These are phyloP conservation scores for Rhopalosiphum padi DNA, from an alignment of 1,140 invertebrate genomes.

Conservation along the genomic window DNA sequence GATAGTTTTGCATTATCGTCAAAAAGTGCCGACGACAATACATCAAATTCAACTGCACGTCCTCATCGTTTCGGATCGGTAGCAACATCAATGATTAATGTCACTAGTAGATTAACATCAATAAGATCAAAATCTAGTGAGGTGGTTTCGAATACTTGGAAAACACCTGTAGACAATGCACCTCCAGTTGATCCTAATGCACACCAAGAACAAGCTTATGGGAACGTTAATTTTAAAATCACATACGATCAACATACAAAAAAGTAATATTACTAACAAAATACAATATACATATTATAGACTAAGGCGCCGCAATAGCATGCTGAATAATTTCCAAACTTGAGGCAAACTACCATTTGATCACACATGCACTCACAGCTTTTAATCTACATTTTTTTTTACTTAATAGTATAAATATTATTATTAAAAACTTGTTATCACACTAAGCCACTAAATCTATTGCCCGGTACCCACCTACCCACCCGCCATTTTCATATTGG, in stretches of 20 bases:
- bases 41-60: not conserved
- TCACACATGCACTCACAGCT: too few species aligned
- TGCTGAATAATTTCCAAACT: too few species aligned
- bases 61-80: conserved; percentile 38
- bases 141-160: conserved; percentile 37
- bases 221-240: conserved; percentile 57
- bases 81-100: conserved; percentile 47
- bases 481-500: too few species aligned
- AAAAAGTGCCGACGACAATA: not conserved
- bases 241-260: conserved; percentile 56
- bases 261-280: conserved; percentile 46
- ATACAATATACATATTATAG: not conserved
- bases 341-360: too few species aligned
- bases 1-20: conserved; percentile 41
- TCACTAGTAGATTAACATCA: conserved; percentile 39
- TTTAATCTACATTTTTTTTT: too few species aligned
- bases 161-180: conserved; percentile 34
- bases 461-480: too few species aligned
- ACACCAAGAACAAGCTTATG: conserved; percentile 54
- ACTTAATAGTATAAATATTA: too few species aligned
- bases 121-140: conserved; percentile 53
- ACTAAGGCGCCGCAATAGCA: too few species aligned
- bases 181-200: conserved; percentile 32
- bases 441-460: too few species aligned
- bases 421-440: too few species aligned